phyloP scores from a whole-genome alignment of 2,888 invertebrate genomes.

The Acronicta leporina region DNA sequence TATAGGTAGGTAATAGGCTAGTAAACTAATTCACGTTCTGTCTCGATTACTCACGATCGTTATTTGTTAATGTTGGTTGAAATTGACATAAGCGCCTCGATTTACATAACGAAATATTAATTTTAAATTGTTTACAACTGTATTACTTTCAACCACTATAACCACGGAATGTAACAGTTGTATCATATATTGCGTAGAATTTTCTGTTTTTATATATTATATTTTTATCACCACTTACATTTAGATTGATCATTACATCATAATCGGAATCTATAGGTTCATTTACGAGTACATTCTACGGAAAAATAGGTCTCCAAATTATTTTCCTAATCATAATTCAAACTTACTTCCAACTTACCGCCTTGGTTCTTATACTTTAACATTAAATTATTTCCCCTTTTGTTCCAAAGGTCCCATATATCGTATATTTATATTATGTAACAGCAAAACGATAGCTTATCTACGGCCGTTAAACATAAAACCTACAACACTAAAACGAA shows the following conservation, averaged over 20 bases:
- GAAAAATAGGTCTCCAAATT: too few species aligned
- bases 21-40: constrained; percentile 40
- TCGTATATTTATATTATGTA: constrained; percentile 55
- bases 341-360: too few species aligned
- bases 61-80: constrained; percentile 39
- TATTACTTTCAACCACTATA: constrained; percentile 27
- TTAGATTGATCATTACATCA: neutral
- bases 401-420: constrained; percentile 17
- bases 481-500: constrained; percentile 74
- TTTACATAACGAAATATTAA: constrained; percentile 34
- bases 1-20: constrained; percentile 10
- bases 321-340: too few species aligned
- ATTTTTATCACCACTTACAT: too few species aligned
- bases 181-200: neutral
- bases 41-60: constrained; percentile 49
- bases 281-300: too few species aligned
- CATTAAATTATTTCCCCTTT: constrained; percentile 8
- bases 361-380: neutral
- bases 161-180: constrained; percentile 29
- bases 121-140: constrained; percentile 34
- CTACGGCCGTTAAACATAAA: constrained; percentile 73
- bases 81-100: constrained; percentile 23
- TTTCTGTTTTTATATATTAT: neutral
- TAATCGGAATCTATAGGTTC: neutral
- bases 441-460: constrained; percentile 70